phyloP scores from a whole-genome alignment of 1,140 invertebrate genomes.

The Heliconius eleuchia region DNA sequence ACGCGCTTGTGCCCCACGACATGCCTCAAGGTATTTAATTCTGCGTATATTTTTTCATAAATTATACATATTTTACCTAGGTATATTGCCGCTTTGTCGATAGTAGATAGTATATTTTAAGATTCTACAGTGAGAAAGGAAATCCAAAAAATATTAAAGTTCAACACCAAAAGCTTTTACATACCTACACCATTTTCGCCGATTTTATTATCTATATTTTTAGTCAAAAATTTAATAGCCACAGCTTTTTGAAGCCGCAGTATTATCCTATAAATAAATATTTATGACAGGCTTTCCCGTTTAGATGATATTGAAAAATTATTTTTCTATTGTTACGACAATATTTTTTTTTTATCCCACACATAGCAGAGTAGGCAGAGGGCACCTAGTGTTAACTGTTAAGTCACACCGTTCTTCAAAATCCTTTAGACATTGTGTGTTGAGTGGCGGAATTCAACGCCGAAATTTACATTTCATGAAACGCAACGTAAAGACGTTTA shows the following conservation, averaged over 20 bases:
- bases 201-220: background rate
- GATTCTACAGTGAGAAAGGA: background rate
- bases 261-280: slow-evolving; percentile 1
- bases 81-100: background rate
- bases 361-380: too few relatives aligned
- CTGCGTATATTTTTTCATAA: too few relatives aligned
- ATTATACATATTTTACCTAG: too few relatives aligned
- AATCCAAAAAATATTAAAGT: background rate
- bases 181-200: background rate
- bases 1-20: too few relatives aligned
- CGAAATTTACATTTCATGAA: background rate
- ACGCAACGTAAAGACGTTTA: background rate
- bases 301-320: background rate
- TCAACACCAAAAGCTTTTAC: background rate
- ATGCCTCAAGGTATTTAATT: too few relatives aligned
- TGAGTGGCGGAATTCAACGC: too few relatives aligned
- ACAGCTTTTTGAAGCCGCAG: slow-evolving; percentile 20
- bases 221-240: background rate
- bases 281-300: slow-evolving; percentile 10
- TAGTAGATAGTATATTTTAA: background rate
- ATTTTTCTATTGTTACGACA: background rate
- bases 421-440: too few relatives aligned
- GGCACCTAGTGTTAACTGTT: too few relatives aligned
- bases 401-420: too few relatives aligned
- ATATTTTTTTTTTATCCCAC: background rate